Evolutionary conservation across 2,797 vertebrate species (phyloP), one percentile per base, ranked within the genome.

Genomic region (Sebastes umbrosus): DNA sequence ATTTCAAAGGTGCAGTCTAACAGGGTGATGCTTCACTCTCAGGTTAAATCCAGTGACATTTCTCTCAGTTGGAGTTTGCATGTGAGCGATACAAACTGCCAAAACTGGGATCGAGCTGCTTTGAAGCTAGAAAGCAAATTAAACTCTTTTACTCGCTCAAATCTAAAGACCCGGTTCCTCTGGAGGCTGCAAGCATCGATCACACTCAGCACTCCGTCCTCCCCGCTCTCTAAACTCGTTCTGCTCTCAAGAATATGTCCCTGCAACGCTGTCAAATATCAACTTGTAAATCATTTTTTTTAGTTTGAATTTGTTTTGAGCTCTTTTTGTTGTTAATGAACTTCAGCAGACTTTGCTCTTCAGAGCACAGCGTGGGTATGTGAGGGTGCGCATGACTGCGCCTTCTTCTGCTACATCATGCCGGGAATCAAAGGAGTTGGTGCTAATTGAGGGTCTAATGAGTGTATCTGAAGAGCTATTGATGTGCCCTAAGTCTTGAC

Each of bases 61-160:
- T 60, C 22, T 71, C 29, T 76, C 34, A 24, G 46, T 18, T 50
- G 5, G 72, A 75, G 32, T 75, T 66, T 73, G 46, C 32, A 50
- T 80, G 65, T 4, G 6, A 55, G 50, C 13, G 4, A 31, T 80
- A 31, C 22, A 68, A 43, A 75, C 55, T 63, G 32, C 57, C 59
- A 69, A 52, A 68, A 59, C 22, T 58, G 16, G 72, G 77, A 69
- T 75, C 3, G 29, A 75, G 72, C 55, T 75, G 66, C 82, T 84
- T 84, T 77, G 69, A 83, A 79, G 74, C 73, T 57, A 20, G 55
- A 77, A 77, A 82, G 55, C 57, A 79, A 86, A 84, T 77, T 10
- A 81, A 84, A 57, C 55, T 25, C 36, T 54, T 81, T 12, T 79
- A 77, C 60, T 88, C 25, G 7, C 27, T 76, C 24, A 71, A 66